These are phyloP conservation scores for Capitulum mitella DNA, from an alignment of 2,888 invertebrate genomes.

Conservation along the genomic window DNA sequence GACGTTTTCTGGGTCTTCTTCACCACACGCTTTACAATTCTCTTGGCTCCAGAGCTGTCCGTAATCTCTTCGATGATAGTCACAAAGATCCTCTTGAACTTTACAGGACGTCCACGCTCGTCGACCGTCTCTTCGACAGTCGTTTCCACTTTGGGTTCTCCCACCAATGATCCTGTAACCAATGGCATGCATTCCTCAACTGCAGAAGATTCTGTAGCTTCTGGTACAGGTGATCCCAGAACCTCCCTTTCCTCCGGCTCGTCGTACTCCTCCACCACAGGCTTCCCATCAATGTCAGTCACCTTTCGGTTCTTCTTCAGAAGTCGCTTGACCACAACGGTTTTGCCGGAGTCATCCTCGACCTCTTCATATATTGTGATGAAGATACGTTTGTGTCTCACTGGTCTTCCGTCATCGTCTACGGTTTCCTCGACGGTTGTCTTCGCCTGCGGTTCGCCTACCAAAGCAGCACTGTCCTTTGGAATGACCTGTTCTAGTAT, in stretches of 20 bases:
- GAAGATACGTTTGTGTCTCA: not conserved
- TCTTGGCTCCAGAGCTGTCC: not conserved
- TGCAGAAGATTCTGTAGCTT: not conserved
- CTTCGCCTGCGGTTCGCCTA: not conserved
- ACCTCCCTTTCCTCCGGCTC: not conserved
- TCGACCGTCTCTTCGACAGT: not conserved
- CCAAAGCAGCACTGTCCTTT: not conserved
- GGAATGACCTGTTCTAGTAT: not conserved
- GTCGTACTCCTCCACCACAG: not conserved
- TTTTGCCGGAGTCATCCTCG: not conserved
- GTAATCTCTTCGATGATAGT: not conserved
- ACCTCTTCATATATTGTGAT: not conserved
- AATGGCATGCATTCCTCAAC: not conserved
- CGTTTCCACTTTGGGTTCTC: not conserved
- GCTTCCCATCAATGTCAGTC: not conserved
- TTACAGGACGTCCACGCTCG: not conserved
- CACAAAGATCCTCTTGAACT: not conserved
- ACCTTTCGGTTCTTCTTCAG: not conserved
- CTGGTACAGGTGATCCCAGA: not conserved
- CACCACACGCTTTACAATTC: not conserved
- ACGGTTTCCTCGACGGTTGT: not conserved
- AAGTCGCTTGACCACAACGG: not conserved
- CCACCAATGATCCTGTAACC: not conserved
- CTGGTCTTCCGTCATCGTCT: not conserved
- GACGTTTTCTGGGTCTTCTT: not conserved